A percentile compares a stretch with the other conserved stretches of the same genome.
Evolutionary conservation across 2,797 vertebrate genomes (phyloP).

Genomic region (Coranthus polyacanthus): DNA sequence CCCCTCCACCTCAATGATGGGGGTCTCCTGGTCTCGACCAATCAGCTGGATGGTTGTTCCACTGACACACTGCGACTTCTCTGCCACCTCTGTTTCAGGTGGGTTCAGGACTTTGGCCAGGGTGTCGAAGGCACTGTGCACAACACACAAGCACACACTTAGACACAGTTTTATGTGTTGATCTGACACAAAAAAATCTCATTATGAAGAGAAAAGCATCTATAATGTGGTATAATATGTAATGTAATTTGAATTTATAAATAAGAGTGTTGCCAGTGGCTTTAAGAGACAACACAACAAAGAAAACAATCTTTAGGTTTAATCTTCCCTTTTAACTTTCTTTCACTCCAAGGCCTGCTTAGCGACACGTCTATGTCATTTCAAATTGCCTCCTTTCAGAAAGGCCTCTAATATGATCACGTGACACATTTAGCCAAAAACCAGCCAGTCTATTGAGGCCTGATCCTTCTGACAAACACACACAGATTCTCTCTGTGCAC

Average conservation of each 20-base stretch:
- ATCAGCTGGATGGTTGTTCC: slow-evolving; percentile 96
- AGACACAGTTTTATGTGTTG: neutral
- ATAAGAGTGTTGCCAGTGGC: too few relatives aligned
- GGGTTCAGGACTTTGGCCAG: slow-evolving; percentile 98
- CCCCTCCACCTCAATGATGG: slow-evolving; percentile 98
- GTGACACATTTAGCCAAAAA: neutral
- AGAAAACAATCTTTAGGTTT: neutral
- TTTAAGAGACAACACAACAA: too few relatives aligned
- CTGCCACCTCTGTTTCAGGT: slow-evolving; percentile 84
- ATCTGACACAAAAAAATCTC: neutral
- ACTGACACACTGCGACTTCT: slow-evolving; percentile 86
- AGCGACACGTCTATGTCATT: neutral
- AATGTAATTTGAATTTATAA: too few relatives aligned
- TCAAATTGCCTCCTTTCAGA: neutral
- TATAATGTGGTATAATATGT: too few relatives aligned
- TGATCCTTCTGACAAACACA: slow-evolving; percentile 6
- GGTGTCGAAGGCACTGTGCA: slow-evolving; percentile 95
- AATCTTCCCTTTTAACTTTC: neutral
- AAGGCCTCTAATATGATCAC: neutral
- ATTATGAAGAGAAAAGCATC: too few relatives aligned
- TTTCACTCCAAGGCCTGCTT: neutral
- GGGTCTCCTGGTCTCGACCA: slow-evolving; percentile 95
- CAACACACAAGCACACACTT: slow-evolving; percentile 19
- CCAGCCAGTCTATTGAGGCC: neutral
- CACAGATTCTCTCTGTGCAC: neutral